Base-by-base conservation (phyloP, 2,888 invertebrate species). In the Melinaea menophilus region DNA sequence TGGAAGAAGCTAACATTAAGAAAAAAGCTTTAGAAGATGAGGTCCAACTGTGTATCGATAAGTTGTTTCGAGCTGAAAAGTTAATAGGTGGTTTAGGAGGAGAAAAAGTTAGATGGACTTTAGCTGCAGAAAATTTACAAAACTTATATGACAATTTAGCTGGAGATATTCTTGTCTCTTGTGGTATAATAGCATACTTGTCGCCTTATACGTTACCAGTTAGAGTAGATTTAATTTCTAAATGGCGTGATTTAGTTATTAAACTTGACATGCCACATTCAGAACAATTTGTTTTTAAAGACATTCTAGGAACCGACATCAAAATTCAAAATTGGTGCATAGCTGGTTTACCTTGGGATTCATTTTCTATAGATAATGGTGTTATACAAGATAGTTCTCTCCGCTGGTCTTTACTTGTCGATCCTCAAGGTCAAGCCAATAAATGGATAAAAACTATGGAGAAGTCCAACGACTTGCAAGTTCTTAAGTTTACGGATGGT, bases 281-380 rank as follows among this genome's bases (percentile, higher is more conserved):
- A 0, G 88, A 92, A 34, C 85, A 91, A 12, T 98, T 94, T 81
- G 93, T 93, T 37, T 94, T 98, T 61, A 93, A 94, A 56, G 92
- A 92, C 62, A 93, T 95, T 9, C 88, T 98, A 62, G 98, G 98
- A 0, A 93, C 95, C 31, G 96, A 97, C 68, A 95, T 98, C 41
- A 95, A 95, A 81, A 95, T 96, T 72, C 95, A 97, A 85, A 93
- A 94, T 67, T 97, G 97, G 97, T 95, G 95, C 77, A 95, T 96
- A 70, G 93, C 92, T 65, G 96, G 96, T 2, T 86, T 97, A 63
- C 96, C 97, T 0, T 91, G 94, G 71, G 97, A 97, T 85, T 90
- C 92, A 5, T 96, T 96, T 86, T 96, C 96, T 1, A 94, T 94
- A 54, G 96, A 97, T 76, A 97, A 97, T 85, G 96, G 94, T 59